A percentile compares a stretch with the other conserved stretches of the same genome.
These are phyloP conservation scores for Caenorhabditis uteleia DNA, from an alignment of 2,888 invertebrate genomes.

Conservation along the genomic window DNA sequence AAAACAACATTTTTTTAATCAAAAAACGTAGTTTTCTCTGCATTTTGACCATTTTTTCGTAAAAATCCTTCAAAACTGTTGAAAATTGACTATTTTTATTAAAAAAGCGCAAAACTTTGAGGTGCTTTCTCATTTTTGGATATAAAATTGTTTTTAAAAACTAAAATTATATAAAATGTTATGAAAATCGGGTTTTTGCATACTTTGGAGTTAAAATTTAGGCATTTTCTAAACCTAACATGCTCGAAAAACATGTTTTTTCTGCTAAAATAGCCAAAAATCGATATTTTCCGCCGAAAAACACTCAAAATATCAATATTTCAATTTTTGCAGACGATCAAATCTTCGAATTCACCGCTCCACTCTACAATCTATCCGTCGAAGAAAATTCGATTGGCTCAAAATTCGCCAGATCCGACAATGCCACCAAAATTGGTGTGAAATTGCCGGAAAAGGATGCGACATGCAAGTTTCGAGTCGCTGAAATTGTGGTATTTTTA, in stretches of 20 bases:
- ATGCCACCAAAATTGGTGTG: slow-evolving; percentile 81
- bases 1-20: no score
- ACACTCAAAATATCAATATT: no score
- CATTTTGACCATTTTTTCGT: no score
- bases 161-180: no score
- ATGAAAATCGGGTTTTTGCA: no score
- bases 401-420: slow-evolving; percentile 72
- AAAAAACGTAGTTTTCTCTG: no score
- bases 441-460: slow-evolving; percentile 71
- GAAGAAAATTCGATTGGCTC: slow-evolving; percentile 79
- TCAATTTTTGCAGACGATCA: slow-evolving; percentile 5
- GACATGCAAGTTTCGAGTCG: slow-evolving; percentile 82
- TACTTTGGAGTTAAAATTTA: no score
- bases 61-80: no score
- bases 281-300: background rate
- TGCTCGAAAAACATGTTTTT: background rate
- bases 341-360: slow-evolving; percentile 78
- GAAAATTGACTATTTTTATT: no score
- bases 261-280: background rate
- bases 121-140: no score
- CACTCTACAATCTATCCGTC: slow-evolving; percentile 85
- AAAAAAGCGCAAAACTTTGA: no score
- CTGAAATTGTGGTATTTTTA: slow-evolving; percentile 67
- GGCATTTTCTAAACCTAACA: background rate
- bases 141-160: no score